Evolutionary conservation across 2,888 invertebrate species (phyloP).

Genomic region (Drosophila multiciliata): DNA sequence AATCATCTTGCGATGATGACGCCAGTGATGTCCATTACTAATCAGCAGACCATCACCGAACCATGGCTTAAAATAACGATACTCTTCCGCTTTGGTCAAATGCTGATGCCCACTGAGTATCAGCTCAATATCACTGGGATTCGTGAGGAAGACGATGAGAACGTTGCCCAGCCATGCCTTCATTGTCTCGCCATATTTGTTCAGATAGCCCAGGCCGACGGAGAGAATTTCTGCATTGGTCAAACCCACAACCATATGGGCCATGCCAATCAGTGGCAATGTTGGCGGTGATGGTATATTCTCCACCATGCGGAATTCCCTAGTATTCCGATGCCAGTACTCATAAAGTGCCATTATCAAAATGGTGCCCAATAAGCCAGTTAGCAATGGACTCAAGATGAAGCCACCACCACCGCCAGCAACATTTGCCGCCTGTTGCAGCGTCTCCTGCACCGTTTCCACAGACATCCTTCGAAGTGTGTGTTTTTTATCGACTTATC

Average conservation of each 20-base stretch:
- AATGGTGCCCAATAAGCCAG: conserved; percentile 71
- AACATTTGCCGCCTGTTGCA: conserved; percentile 51
- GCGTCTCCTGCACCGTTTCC: conserved; percentile 73
- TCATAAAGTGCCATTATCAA: conserved; percentile 72
- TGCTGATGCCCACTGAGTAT: conserved; percentile 91
- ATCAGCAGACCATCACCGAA: conserved; percentile 92
- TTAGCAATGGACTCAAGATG: conserved; percentile 68
- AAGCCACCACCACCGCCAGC: conserved; percentile 44
- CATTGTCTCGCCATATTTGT: conserved; percentile 88
- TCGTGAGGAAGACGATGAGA: conserved; percentile 88
- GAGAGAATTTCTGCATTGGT: conserved; percentile 85
- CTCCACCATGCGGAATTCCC: conserved; percentile 87
- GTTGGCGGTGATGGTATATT: conserved; percentile 89
- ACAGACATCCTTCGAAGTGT: conserved; percentile 61
- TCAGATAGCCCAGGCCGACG: conserved; percentile 67
- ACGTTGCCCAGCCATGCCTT: conserved; percentile 90
- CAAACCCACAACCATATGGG: conserved; percentile 87
- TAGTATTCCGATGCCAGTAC: conserved; percentile 86
- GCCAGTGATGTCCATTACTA: conserved; percentile 92
- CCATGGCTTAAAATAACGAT: conserved; percentile 92
- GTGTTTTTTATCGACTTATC: not conserved
- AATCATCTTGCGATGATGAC: conserved; percentile 92
- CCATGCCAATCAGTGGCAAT: conserved; percentile 90
- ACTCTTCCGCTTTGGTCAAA: conserved; percentile 90
- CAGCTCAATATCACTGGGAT: conserved; percentile 90